A percentile compares a stretch with the other conserved stretches of the same genome.
Conservation (phyloP, 2,797 vertebrate genomes). For the Lerista edwardsae region DNA sequence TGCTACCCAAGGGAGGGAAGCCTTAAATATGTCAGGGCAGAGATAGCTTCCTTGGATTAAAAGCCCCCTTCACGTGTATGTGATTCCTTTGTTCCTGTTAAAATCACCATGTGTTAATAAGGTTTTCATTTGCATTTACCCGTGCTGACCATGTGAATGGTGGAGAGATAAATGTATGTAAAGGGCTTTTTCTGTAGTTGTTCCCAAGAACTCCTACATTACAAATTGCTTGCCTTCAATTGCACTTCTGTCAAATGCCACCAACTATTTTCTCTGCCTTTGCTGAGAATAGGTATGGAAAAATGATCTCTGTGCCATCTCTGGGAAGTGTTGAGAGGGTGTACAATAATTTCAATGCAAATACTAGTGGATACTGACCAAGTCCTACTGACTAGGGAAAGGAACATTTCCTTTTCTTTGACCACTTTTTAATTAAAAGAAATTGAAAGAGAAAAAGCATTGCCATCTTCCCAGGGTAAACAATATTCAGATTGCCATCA, state of each 20-base stretch:
- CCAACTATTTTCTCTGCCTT: neutral
- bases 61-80: neutral
- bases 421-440: neutral
- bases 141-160: neutral
- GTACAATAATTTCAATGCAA: neutral
- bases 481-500: neutral
- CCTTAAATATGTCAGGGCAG: neutral
- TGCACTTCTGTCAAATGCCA: neutral
- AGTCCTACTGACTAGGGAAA: neutral
- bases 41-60: neutral
- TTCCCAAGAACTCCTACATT: neutral
- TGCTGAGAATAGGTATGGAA: neutral
- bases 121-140: neutral
- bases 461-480: neutral
- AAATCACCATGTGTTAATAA: neutral
- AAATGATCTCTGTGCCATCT: neutral
- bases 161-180: neutral
- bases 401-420: neutral
- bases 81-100: neutral
- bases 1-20: neutral
- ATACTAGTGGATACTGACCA: neutral
- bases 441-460: neutral
- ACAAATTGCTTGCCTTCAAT: neutral
- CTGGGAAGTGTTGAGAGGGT: neutral
- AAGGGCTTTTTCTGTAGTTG: neutral